These are phyloP conservation scores for Mesitornis unicolor DNA, from an alignment of 2,113 vertebrate species.

Conservation along the genomic window DNA sequence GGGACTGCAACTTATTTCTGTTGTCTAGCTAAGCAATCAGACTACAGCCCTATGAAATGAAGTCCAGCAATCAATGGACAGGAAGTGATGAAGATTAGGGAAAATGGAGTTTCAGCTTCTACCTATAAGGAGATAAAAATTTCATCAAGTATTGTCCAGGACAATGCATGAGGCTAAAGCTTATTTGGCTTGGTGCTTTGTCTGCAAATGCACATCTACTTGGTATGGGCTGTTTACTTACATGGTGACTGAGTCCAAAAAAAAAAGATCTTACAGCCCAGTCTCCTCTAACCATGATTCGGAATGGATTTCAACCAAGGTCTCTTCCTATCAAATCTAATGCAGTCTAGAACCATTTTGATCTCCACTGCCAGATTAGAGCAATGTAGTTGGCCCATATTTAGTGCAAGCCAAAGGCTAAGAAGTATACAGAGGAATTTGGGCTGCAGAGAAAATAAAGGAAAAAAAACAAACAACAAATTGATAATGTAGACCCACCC, in stretches of 20 bases:
- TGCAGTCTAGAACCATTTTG: neutral
- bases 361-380: neutral
- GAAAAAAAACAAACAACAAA: accelerated
- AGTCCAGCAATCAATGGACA: neutral
- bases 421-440: neutral
- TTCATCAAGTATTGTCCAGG: neutral
- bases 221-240: neutral
- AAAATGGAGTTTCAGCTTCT: neutral
- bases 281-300: neutral
- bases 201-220: neutral
- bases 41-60: neutral
- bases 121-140: neutral
- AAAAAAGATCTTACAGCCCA: neutral
- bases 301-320: neutral
- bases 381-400: neutral
- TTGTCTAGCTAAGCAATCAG: neutral
- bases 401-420: neutral
- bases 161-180: neutral
- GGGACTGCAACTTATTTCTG: neutral
- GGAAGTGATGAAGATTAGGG: neutral
- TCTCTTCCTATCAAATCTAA: neutral
- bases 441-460: neutral
- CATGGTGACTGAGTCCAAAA: neutral
- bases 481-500: neutral
- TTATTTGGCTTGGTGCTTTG: neutral